These are phyloP conservation scores for Philotrypesis tridentata DNA, from an alignment of 1,140 invertebrate species.

Conservation along the genomic window DNA sequence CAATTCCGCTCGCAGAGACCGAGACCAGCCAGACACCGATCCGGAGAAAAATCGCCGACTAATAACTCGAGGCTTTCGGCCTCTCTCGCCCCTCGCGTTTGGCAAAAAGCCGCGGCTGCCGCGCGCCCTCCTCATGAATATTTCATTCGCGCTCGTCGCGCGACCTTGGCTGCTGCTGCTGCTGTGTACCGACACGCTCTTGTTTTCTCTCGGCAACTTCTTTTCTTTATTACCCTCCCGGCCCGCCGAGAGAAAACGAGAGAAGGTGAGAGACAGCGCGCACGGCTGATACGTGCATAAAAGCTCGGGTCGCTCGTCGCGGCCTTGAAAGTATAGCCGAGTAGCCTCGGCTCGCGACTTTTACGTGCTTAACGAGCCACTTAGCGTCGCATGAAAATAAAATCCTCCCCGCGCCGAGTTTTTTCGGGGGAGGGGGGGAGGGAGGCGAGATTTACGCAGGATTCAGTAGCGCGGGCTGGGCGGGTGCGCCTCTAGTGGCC, in stretches of 20 bases:
- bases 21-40: neutral
- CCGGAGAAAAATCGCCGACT: neutral
- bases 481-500: no score
- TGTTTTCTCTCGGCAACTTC: neutral
- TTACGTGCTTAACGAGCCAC: slow-evolving; percentile 24
- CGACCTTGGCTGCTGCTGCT: no score
- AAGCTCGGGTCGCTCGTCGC: neutral
- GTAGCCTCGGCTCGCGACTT: neutral
- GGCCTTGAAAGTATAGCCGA: slow-evolving; percentile 33
- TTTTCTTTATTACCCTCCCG: neutral
- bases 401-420: neutral
- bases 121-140: slow-evolving; percentile 12
- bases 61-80: neutral
- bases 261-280: slow-evolving; percentile 5
- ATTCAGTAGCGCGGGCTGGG: neutral
- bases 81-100: neutral
- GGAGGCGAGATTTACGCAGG: neutral
- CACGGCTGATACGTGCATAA: slow-evolving; percentile 17
- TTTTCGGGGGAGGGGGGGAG: neutral
- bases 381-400: slow-evolving; percentile 18
- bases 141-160: slow-evolving; percentile 29
- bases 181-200: neutral
- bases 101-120: neutral
- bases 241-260: no score
- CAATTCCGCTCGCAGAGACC: neutral